phyloP scores from a whole-genome alignment of 2,113 vertebrate genomes.

The Eubucco bourcierii region DNA sequence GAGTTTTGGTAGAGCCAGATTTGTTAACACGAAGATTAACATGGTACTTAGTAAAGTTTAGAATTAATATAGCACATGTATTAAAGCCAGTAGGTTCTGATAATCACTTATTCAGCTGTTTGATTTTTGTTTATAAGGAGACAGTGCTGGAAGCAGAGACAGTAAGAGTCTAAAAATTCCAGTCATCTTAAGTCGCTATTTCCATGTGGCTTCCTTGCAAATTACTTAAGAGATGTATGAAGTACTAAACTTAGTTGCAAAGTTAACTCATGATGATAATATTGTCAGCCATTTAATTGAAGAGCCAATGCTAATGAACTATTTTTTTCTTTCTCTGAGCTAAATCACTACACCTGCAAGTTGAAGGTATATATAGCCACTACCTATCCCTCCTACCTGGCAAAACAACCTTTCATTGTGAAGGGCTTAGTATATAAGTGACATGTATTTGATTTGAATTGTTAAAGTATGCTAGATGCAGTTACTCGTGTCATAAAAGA shows the following conservation, averaged over 20 bases:
- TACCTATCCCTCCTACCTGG: neutral
- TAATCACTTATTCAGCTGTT: neutral
- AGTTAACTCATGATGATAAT: neutral
- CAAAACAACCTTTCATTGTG: neutral
- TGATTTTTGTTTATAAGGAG: slow-evolving; percentile 29
- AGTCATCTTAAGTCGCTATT: slow-evolving; percentile 40
- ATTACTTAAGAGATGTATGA: neutral
- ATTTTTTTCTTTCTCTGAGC: neutral
- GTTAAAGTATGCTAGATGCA: neutral
- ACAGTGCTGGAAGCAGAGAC: neutral
- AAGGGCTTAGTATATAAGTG: neutral
- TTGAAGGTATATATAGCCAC: neutral
- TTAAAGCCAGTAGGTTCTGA: neutral
- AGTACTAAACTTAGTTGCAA: slow-evolving; percentile 29
- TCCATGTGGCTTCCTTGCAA: slow-evolving; percentile 34
- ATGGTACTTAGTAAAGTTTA: neutral
- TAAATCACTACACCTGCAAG: neutral
- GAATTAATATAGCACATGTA: neutral
- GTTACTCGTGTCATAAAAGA: neutral
- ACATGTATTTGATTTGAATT: neutral
- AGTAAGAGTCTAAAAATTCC: slow-evolving; percentile 24
- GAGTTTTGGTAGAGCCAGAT: neutral
- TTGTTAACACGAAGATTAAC: neutral
- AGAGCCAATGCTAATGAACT: neutral
- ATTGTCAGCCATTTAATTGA: neutral